A percentile compares a stretch with the other conserved stretches of the same genome.
phyloP scores from a whole-genome alignment of 2,797 vertebrate species.

The Gallinago stenura region DNA sequence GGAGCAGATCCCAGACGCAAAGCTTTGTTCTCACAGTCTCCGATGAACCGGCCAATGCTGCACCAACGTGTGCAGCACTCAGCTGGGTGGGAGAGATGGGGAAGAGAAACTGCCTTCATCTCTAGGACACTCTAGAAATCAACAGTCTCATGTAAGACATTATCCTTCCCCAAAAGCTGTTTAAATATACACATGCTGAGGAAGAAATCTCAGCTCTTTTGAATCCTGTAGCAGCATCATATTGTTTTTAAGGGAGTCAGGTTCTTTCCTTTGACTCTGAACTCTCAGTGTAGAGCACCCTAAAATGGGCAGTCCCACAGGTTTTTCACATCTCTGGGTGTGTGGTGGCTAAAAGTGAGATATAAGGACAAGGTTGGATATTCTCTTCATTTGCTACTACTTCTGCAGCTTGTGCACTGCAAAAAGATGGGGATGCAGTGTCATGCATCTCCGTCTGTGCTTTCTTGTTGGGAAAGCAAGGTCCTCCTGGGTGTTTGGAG shows the following conservation, averaged over 20 bases:
- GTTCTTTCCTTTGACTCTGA: background rate
- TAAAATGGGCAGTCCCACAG: background rate
- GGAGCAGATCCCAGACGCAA: background rate
- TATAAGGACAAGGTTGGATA: background rate
- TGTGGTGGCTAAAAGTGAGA: background rate
- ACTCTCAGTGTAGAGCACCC: background rate
- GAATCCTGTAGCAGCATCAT: accelerated
- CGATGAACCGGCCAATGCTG: background rate
- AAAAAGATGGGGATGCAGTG: background rate
- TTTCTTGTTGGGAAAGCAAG: background rate
- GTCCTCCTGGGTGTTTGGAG: background rate
- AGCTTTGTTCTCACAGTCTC: background rate
- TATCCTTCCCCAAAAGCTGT: background rate
- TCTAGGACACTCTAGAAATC: background rate
- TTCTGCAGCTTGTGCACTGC: background rate
- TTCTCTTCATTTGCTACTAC: background rate
- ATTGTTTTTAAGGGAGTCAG: background rate
- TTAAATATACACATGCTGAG: background rate
- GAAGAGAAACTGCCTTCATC: background rate
- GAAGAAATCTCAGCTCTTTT: background rate
- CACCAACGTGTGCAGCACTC: background rate
- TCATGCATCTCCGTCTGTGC: background rate
- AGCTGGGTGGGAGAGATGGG: background rate
- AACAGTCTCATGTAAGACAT: background rate
- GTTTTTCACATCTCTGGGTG: background rate